phyloP scores from a whole-genome alignment of 2,888 invertebrate species.

The Tetramorium bicarinatum region DNA sequence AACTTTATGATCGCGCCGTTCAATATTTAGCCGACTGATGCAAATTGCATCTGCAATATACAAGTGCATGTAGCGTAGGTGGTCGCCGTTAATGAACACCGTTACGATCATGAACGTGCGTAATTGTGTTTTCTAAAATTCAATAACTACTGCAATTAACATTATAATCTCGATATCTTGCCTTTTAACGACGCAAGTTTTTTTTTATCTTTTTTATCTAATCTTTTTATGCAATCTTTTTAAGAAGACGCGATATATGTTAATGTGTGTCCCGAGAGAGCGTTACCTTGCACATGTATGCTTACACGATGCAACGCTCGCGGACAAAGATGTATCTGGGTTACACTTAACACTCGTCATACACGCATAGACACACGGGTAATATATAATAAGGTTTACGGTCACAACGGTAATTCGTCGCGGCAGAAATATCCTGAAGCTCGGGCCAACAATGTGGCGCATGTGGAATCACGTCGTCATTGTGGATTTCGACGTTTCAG shows the following conservation, averaged over 20 bases:
- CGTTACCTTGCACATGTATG: background rate
- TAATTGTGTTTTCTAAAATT: background rate
- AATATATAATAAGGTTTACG: constrained; percentile 34
- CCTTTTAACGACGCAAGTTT: background rate
- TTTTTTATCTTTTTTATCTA: too few species aligned
- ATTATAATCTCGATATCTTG: background rate
- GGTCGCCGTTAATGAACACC: background rate
- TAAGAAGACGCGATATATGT: background rate
- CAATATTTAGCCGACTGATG: constrained; percentile 24
- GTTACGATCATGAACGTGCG: background rate
- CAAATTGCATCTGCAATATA: constrained; percentile 24
- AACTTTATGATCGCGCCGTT: constrained; percentile 24
- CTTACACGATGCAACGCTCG: background rate
- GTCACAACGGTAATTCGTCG: constrained; percentile 66
- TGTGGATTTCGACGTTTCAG: constrained; percentile 70
- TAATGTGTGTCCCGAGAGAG: background rate
- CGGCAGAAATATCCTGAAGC: constrained; percentile 73
- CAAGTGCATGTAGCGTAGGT: background rate
- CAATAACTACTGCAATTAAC: background rate
- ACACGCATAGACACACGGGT: background rate
- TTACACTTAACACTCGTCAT: background rate
- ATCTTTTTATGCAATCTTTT: background rate
- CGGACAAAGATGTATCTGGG: background rate
- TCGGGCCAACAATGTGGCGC: constrained; percentile 50
- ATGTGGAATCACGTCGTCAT: constrained; percentile 58